phyloP scores from a whole-genome alignment of 2,113 vertebrate genomes.

The Smithornis capensis region DNA sequence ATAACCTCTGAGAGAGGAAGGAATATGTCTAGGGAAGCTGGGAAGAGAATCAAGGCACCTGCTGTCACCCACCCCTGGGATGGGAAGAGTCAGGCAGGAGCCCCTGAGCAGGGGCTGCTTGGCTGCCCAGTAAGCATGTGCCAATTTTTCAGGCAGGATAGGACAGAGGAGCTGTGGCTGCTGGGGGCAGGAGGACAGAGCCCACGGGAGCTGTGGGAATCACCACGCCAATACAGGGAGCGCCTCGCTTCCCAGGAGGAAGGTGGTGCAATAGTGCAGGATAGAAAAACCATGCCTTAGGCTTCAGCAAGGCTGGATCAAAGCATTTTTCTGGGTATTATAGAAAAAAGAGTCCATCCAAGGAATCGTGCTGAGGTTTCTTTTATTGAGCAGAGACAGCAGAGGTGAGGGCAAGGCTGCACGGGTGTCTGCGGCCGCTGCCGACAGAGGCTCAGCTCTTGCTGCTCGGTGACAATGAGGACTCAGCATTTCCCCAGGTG shows the following conservation, averaged over 20 bases:
- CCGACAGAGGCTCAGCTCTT: neutral
- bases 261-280: neutral
- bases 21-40: neutral
- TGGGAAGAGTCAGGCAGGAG: neutral
- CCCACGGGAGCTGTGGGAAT: neutral
- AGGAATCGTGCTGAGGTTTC: neutral
- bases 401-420: neutral
- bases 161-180: neutral
- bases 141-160: neutral
- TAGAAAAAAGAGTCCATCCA: neutral
- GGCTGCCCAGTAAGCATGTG: neutral
- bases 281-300: neutral
- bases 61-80: neutral
- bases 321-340: neutral
- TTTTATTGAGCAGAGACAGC: conserved; percentile 43
- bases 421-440: accelerated
- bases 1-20: conserved; percentile 21
- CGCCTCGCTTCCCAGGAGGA: neutral
- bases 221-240: accelerated
- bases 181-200: neutral
- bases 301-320: neutral
- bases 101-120: neutral
- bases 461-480: neutral
- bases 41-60: neutral
- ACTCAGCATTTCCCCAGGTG: conserved; percentile 61